Evolutionary conservation across 2,888 invertebrate species (phyloP), one percentile per base, ranked within the genome.

Genomic region (Xestia xanthographa): DNA sequence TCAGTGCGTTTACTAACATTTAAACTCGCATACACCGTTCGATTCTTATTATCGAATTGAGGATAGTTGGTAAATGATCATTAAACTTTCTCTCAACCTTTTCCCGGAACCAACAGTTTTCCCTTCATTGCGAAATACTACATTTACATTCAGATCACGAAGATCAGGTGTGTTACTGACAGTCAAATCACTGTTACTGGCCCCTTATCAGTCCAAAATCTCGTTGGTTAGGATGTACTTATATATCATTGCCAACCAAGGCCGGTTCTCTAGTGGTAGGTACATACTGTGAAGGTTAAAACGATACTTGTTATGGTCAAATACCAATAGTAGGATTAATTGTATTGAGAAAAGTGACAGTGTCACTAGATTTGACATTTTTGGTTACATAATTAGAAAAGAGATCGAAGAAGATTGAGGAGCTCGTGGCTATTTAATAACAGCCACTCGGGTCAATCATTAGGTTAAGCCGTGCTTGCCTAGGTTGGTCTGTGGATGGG

Each of bases 81-180:
- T 8, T 22, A 2, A 20, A 22, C 8, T 48, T 48, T 20, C 48
- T 48, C 48, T 22, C n/a, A n/a, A n/a, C n/a, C n/a, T n/a, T n/a
- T n/a, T n/a, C n/a, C n/a, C n/a, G n/a, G n/a, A n/a, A n/a, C n/a
- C n/a, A n/a, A n/a, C n/a, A n/a, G 38, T n/a, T 60, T 34, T 20
- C 5, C 3, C 70, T 45, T 38, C 1, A 50, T 5, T 76, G 14
- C 29, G 2, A 34, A 50, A 62, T 29, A 22, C 26, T n/a, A 38
- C 43, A 34, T 62, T 63, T 45, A 56, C 1, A 26, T 56, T 80
- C 38, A 1, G 1, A 48, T 22, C 22, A 65, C 41, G 22, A 50
- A 48, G 14, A 72, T 34, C 65, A 80, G 48, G 73, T 58, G 80
- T 50, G 26, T 14, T 4, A 26, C 65, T 80, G 66, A 66, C 58